phyloP scores from a whole-genome alignment of 2,113 vertebrate species.

The Bos javanicus region DNA sequence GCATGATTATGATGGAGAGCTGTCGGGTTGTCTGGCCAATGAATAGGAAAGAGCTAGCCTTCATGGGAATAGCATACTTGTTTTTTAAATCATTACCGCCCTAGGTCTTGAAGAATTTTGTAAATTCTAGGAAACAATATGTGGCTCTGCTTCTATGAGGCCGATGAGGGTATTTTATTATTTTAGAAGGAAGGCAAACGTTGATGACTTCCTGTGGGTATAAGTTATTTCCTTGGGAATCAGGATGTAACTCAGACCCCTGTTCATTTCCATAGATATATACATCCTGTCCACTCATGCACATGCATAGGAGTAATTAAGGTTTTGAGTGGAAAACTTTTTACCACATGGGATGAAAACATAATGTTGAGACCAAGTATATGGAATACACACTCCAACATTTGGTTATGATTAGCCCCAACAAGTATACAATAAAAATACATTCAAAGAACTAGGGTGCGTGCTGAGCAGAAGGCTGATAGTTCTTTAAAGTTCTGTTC shows the following conservation, averaged over 20 bases:
- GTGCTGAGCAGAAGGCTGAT: constrained; percentile 38
- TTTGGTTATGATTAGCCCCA: constrained; percentile 54
- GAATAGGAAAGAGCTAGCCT: background rate
- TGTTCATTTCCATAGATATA: background rate
- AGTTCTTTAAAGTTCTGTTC: constrained; percentile 61
- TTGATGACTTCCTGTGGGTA: constrained; percentile 17
- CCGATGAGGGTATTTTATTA: constrained; percentile 7
- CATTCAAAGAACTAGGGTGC: constrained; percentile 11
- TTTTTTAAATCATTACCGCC: background rate
- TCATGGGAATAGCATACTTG: background rate
- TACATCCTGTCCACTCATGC: constrained; percentile 33
- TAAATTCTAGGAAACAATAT: constrained; percentile 31
- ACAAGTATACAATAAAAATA: constrained; percentile 52
- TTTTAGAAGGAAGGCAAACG: background rate
- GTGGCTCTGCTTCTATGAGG: background rate
- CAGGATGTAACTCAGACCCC: background rate
- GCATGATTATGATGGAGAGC: background rate
- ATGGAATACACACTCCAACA: constrained; percentile 7
- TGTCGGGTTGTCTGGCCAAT: background rate
- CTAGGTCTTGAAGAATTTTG: constrained; percentile 9
- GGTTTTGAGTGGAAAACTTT: constrained; percentile 48
- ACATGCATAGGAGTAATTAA: constrained; percentile 19
- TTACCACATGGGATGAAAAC: constrained; percentile 42
- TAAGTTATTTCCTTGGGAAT: constrained; percentile 29
- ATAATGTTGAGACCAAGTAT: constrained; percentile 18